phyloP scores from a whole-genome alignment of 2,797 vertebrate genomes.

The Ataeniobius toweri region DNA sequence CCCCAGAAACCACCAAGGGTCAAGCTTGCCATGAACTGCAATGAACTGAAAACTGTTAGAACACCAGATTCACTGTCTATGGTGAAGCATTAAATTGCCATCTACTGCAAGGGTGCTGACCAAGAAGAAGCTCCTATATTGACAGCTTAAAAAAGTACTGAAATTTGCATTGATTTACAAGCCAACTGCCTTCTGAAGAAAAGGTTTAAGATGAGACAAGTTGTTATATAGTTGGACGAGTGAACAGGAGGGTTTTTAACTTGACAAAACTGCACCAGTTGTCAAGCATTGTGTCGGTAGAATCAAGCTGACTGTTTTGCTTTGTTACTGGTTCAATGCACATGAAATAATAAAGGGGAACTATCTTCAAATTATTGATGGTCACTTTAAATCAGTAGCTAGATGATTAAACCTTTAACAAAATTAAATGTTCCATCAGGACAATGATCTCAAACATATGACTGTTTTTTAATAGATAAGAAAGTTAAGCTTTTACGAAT shows the following conservation, averaged over 20 bases:
- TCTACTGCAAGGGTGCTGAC: no score
- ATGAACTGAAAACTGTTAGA: no score
- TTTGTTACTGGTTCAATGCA: not conserved
- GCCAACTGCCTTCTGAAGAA: no score
- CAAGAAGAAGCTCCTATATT: no score
- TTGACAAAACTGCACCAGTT: not conserved
- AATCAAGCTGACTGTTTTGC: not conserved
- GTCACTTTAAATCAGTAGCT: not conserved
- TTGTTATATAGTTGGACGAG: not conserved
- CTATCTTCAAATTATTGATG: not conserved
- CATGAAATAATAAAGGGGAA: not conserved
- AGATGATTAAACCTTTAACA: not conserved
- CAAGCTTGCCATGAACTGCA: no score
- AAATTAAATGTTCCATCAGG: not conserved
- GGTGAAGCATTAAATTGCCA: no score
- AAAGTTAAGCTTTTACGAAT: not conserved
- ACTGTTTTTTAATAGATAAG: not conserved
- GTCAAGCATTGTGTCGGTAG: not conserved
- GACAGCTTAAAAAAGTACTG: no score
- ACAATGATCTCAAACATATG: not conserved
- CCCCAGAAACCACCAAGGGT: no score
- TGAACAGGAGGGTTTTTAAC: not conserved
- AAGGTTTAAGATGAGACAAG: no score
- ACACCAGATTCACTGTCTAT: no score
- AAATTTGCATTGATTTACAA: no score